Evolutionary conservation across 2,113 vertebrate genomes (phyloP), one percentile per base, ranked within the genome.

Genomic region (Micronisus gabar): DNA sequence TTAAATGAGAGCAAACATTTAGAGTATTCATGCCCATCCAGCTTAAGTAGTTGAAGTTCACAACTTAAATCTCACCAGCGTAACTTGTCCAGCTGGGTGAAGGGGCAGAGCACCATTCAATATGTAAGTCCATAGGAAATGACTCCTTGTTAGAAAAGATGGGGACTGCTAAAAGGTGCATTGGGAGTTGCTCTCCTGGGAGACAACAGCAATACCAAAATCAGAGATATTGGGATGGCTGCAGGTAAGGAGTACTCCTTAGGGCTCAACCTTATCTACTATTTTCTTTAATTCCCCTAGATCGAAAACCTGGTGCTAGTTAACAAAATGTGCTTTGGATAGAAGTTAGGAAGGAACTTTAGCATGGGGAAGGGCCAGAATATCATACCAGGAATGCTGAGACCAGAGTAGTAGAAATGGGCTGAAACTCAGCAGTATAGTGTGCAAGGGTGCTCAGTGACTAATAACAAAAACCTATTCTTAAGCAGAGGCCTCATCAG

Each of bases 401-500:
- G 52, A 66, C 55, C 61, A 50, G 40, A 90, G 19, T 7, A 78
- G 27, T 84, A 74, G 53, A 81, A 87, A 84, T 62, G 10, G 47
- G 30, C 47, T 84, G 92, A 78, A 94, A 93, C 40, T 82, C 23
- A 93, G 40, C 40, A 61, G 43, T 34, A n/a, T 4, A 6, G 2
- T 27, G 70, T 56, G 47, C 58, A 62, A 71, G 58, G 32, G 9
- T 7, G 21, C 40, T 73, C 38, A 52, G 48, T 93, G 96, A 95
- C 43, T 95, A 93, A 96, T 47, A 95, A 68, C 78, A 90, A 86
- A 90, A 96, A 34, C 58, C 67, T 90, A 0, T 74, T 95, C 30
- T 92, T 86, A 65, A 86, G 30, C 53, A 76, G 48, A 22, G 41
- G 29, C 53, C 48, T 92, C 71, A 91, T 82, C 95, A 93, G 94